Percentiles rank a stretch among this genome's conserved stretches.
phyloP scores from a whole-genome alignment of 2,888 invertebrate species.

The Digitonthophagus gazella region DNA sequence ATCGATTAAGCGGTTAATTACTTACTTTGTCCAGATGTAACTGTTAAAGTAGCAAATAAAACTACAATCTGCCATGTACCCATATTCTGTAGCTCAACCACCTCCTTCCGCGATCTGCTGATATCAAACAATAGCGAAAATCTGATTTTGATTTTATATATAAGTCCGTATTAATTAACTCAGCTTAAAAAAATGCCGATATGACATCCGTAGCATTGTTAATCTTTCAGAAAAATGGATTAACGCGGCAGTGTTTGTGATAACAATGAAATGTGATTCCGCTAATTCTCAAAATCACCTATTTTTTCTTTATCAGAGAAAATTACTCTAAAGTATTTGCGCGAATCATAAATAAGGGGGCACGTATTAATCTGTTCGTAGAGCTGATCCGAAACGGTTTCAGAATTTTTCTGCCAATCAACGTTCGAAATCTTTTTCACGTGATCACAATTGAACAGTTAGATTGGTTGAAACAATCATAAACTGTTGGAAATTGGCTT shows the following conservation, averaged over 20 bases:
- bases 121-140: not conserved
- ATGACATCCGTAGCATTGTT: not conserved
- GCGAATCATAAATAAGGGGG: not conserved
- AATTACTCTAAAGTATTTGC: not conserved
- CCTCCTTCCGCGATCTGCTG: too few species aligned
- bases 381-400: too few species aligned
- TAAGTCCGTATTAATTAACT: not conserved
- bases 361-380: too few species aligned
- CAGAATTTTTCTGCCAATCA: too few species aligned
- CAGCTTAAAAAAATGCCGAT: not conserved
- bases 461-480: too few species aligned
- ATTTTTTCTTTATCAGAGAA: not conserved
- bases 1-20: too few species aligned
- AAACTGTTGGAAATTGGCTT: too few species aligned
- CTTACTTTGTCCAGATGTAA: not conserved
- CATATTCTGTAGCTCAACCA: too few species aligned
- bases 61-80: not conserved
- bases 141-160: not conserved
- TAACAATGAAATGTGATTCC: not conserved
- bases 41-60: not conserved
- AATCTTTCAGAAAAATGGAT: not conserved
- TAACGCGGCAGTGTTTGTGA: not conserved
- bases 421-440: not conserved
- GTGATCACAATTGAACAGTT: too few species aligned
- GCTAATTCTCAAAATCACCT: not conserved